Conservation (phyloP, 1,140 invertebrate species). For the Bombyx mandarina region DNA sequence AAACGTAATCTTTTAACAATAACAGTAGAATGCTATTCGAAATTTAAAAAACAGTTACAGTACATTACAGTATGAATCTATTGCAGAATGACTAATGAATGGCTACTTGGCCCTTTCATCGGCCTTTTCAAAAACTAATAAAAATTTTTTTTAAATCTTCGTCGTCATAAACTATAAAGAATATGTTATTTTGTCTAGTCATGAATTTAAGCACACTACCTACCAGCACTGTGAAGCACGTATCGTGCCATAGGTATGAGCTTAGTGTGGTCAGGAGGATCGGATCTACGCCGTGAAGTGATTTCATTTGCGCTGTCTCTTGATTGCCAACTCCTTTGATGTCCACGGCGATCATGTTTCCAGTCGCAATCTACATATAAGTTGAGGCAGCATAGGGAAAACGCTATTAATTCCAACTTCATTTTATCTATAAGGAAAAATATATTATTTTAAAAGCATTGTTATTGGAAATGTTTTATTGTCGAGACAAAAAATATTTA, state of each 20-base stretch:
- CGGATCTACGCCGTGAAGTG: constrained; percentile 8
- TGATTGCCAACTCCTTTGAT: constrained; percentile 6
- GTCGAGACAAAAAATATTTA: too few species aligned
- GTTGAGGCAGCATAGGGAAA: constrained; percentile 23
- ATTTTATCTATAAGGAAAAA: constrained; percentile 15
- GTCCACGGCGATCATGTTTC: constrained; percentile 7
- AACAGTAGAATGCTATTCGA: too few species aligned
- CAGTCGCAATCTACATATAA: constrained; percentile 31
- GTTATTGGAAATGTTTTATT: too few species aligned
- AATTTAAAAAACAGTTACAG: too few species aligned
- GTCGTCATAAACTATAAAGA: too few species aligned
- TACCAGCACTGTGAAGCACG: constrained; percentile 54
- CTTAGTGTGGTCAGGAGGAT: constrained; percentile 55
- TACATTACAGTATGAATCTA: too few species aligned
- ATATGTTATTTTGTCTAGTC: too few species aligned
- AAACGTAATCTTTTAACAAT: too few species aligned
- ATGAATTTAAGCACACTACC: background rate
- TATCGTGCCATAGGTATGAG: constrained; percentile 61
- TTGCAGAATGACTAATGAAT: too few species aligned
- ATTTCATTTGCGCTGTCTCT: constrained; percentile 26
- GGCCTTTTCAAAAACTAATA: too few species aligned
- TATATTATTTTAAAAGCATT: background rate
- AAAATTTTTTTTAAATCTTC: too few species aligned
- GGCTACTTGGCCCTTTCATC: too few species aligned
- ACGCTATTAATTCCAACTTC: constrained; percentile 29